Evolutionary conservation across 2,888 invertebrate genomes (phyloP).

Genomic region (Catocala sponsa): DNA sequence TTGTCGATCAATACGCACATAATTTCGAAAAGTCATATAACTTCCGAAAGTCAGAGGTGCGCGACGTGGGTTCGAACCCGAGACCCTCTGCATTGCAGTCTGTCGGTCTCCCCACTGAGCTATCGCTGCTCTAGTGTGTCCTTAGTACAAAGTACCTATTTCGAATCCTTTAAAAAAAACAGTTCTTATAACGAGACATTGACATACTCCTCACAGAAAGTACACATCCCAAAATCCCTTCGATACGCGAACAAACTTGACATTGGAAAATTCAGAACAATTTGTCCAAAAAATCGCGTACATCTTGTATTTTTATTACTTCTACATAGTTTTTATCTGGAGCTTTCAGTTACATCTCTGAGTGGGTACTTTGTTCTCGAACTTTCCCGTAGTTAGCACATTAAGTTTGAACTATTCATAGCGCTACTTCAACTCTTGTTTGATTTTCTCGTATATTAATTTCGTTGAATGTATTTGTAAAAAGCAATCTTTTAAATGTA

Average conservation of each 20-base stretch:
- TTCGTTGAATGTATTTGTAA: not conserved
- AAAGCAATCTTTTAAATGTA: not conserved
- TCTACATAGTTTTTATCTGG: slow-evolving; percentile 26
- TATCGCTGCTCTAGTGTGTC: too few relatives aligned
- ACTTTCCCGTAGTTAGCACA: slow-evolving; percentile 24
- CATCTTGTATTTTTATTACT: slow-evolving; percentile 33
- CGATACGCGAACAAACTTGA: slow-evolving; percentile 33
- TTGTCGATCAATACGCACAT: too few relatives aligned
- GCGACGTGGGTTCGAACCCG: too few relatives aligned
- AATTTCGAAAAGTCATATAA: too few relatives aligned
- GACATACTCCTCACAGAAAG: slow-evolving; percentile 14
- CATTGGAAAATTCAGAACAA: slow-evolving; percentile 29
- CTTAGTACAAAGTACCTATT: not conserved
- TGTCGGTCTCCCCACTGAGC: too few relatives aligned
- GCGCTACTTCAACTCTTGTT: slow-evolving; percentile 20
- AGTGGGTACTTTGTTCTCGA: slow-evolving; percentile 22
- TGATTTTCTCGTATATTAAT: slow-evolving; percentile 6
- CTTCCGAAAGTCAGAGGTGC: too few relatives aligned
- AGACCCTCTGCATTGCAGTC: too few relatives aligned
- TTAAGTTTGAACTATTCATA: slow-evolving; percentile 38
- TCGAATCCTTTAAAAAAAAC: not conserved
- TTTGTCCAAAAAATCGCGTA: slow-evolving; percentile 30
- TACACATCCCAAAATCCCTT: slow-evolving; percentile 23
- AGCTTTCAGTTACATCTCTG: slow-evolving; percentile 30
- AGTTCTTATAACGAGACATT: slow-evolving; percentile 12